Evolutionary conservation across 2,797 vertebrate species (phyloP), one percentile per base, ranked within the genome.

Genomic region (Urocyon cinereoargenteus): DNA sequence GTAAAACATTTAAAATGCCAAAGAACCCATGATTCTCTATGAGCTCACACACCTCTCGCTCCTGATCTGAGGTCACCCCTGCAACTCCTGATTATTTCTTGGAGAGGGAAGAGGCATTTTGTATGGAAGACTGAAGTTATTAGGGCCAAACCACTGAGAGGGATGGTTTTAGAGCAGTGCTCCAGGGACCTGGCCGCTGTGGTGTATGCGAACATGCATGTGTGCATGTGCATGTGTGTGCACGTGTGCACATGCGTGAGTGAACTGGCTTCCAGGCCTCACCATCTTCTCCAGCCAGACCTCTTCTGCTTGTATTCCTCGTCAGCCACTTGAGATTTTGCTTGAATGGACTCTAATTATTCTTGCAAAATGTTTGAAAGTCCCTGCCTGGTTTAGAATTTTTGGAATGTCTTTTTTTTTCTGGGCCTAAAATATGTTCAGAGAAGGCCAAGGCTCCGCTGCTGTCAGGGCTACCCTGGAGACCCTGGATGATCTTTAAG

Each of bases 281-380:
- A n/a, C 24, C 10, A 57, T 0, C 34, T 83, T 24, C 73, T 61
- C 31, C 28, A 40, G 81, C 55, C n/a, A 40, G 31, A 62, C 2
- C 16, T 75, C 55, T 64, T 36, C 57, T 36, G 57, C 53, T 79
- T 96, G 59, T 34, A 13, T 45, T 85, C 51, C 16, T 77, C 90
- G 28, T 78, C 7, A 90, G 14, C 24, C 5, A 40, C 5, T 72
- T 84, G 64, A n/a, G 24, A 13, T 79, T 77, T 57, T 91, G 34
- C 59, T 57, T 24, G 53, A 93, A 81, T 12, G 77, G 75, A 57
- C 53, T 91, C 49, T 78, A 94, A 12, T 70, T n/a, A n/a, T 93
- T 73, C 36, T 59, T 57, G n/a, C 13, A 86, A 90, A 79, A 86
- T 64, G 34, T 70, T 15, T 55, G 26, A 78, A 92, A 73, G 8